Conservation (phyloP, 2,888 invertebrate genomes). For the Calameuta idolon region DNA sequence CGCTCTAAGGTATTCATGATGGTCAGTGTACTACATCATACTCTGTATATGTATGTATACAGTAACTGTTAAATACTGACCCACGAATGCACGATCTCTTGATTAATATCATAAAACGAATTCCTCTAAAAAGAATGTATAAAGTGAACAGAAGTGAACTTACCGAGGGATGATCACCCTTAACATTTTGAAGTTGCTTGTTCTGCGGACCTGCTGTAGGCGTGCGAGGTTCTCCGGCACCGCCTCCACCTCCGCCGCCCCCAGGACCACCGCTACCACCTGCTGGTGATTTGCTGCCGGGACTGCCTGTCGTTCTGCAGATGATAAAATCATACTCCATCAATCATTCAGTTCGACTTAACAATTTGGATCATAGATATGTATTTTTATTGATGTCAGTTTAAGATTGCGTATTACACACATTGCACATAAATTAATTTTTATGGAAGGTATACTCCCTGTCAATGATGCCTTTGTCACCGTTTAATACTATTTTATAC, state of each 20-base stretch:
- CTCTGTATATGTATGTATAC: no score
- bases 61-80: no score
- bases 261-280: constrained; percentile 71
- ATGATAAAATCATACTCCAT: constrained; percentile 6
- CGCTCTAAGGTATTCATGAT: no score
- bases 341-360: no score
- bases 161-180: constrained; percentile 83
- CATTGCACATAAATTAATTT: background rate
- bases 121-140: no score
- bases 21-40: no score
- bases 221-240: constrained; percentile 65
- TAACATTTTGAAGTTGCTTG: constrained; percentile 82
- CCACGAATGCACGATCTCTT: no score
- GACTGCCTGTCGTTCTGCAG: constrained; percentile 78
- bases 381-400: background rate
- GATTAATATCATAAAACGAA: no score
- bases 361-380: no score
- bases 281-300: constrained; percentile 80
- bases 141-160: constrained; percentile 61
- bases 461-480: no score
- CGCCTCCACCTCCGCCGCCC: constrained; percentile 68
- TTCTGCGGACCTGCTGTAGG: constrained; percentile 76
- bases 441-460: background rate
- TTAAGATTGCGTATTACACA: background rate
- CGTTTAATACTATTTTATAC: no score